Base-by-base conservation (phyloP, 2,888 invertebrate genomes). In the Tetragnatha montana region DNA sequence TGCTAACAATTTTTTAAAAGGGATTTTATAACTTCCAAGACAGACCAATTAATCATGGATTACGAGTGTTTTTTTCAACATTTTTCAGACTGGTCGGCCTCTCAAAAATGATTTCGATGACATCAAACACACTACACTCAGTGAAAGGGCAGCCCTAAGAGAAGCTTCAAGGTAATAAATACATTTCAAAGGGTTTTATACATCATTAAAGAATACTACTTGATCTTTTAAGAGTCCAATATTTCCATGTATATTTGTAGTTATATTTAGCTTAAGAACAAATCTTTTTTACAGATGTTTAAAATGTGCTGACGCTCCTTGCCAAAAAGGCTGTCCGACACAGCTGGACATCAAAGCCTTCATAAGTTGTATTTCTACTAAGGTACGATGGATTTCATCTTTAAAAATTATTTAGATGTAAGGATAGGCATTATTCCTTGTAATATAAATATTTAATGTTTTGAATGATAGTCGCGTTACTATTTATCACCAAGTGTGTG, bases 321-420 rank as follows among this genome's bases (percentile, higher is more conserved):
- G 99, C 93, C 99, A 99, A 94, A 99, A 99, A 94, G 98, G 98
- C 0, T 99, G 99, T 92, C 99, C 99, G 0, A 99, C 99, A 0
- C 98, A 99, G 94, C 94, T 99, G 90, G 99, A 99, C 93, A 96
- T 99, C 91, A 99, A 99, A 94, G 96, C 96, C 88, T 99, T 99
- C 93, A 99, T 99, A 87, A 97, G 97, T 0, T 98, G 98, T 93
- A 99, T 99, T 92, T 95, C 98, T 47, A 99, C 97, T 93, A 98
- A 97, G 95, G 97, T 97, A 93, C 88, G 35, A 50, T 7, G 82
- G 82, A 47, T 80, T 60, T 74, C 8, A 1, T 19, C 21, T 70
- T 51, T 51, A 51, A 51, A 12, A 8, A 51, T 51, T 12, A 51
- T 51, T 51, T 51, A n/a, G n/a, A n/a, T n/a, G n/a, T n/a, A n/a